Evolutionary conservation across 1,140 invertebrate species (phyloP), one percentile per base, ranked within the genome.

Genomic region (Drosophila sucinea): DNA sequence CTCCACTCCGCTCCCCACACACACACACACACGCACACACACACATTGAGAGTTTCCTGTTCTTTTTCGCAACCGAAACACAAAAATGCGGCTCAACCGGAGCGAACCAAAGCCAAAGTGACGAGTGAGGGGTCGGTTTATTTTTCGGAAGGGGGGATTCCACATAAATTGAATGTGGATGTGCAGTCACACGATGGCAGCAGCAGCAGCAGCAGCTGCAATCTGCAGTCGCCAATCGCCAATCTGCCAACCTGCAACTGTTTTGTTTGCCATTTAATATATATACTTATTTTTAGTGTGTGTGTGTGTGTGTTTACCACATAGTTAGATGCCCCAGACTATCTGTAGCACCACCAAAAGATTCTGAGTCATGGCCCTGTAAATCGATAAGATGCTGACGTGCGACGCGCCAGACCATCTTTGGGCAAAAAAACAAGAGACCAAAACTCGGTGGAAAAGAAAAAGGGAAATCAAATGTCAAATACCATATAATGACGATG

Each of bases 1-100:
- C 76, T 83, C 70, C 68, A 38, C 8, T 38, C 41, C 61, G 7
- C 29, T 47, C 17, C 47, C 17, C 30, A 38, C 55, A n/a, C 25
- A 23, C 32, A 23, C 11, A 7, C 23, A 44, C 41, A 44, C 41
- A 47, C 23, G 25, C 44, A 47, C 23, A 47, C 44, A 47, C 44
- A 47, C 5, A 47, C 44, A 65, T 55, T 27, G 61, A 11, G 55
- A 87, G 82, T 87, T 87, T 87, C 83, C 83, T 87, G 84, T 87
- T 89, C 84, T 89, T 87, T 87, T 87, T 87, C 83, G 83, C 83
- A 87, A 87, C 65, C 58, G 60, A 60, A 32, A 47, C 66, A 67
- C 72, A 87, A 87, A 87, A 87, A 87, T 87, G 83, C 83, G 77
- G 79, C 83, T 89, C 67, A 71, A 80, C 84, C 75, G 69, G 76